Percentiles rank a stretch among this genome's conserved stretches.
Conservation (phyloP, 1,140 invertebrate genomes). For the Aphis gossypii region DNA sequence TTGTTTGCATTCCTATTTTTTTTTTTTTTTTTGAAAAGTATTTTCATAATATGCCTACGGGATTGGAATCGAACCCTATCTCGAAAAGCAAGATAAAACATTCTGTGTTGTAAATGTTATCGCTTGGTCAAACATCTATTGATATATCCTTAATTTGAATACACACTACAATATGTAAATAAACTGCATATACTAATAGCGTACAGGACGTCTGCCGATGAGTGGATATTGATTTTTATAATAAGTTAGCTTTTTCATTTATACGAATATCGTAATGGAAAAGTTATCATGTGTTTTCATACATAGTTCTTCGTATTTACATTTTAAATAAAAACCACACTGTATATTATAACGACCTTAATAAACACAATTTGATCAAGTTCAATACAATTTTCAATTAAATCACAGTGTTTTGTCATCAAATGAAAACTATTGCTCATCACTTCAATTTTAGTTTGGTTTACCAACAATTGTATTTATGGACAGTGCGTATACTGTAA, state of each 20-base stretch:
- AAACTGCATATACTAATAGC: neutral
- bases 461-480: neutral
- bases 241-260: neutral
- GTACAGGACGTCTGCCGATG: neutral
- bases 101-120: neutral
- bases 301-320: neutral
- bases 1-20: neutral
- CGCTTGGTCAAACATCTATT: slow-evolving; percentile 1
- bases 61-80: no score
- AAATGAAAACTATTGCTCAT: neutral
- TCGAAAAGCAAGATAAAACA: neutral
- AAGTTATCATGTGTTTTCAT: neutral
- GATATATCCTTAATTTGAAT: slow-evolving; percentile 20
- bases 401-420: neutral
- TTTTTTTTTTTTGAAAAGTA: neutral
- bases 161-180: neutral
- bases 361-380: neutral
- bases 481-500: neutral
- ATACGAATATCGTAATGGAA: neutral
- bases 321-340: neutral
- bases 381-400: neutral
- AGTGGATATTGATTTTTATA: neutral
- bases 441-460: neutral
- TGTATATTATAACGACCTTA: neutral
- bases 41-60: neutral